Base-by-base conservation (phyloP, 2,888 invertebrate species). In the Scelioninae gen. 1 region DNA sequence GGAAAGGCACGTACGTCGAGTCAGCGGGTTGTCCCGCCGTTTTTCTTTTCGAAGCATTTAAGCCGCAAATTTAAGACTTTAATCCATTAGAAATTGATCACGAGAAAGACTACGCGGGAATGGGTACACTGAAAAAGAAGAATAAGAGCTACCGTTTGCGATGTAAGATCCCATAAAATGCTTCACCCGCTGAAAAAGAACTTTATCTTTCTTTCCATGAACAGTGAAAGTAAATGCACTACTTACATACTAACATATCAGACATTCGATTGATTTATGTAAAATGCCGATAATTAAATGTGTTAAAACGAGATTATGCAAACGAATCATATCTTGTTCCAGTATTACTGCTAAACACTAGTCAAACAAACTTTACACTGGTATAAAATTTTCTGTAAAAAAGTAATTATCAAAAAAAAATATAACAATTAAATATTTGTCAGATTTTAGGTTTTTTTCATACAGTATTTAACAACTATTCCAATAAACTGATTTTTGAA, bases 71-170 rank as follows among this genome's bases (percentile, higher is more conserved):
- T 85, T 83, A 80, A 75, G 74, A 82, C 77, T 66, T 80, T 85
- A 85, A 85, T 85, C 83, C 82, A 83, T 85, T 78, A 79, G 83
- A 83, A 83, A 85, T 85, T 82, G 85, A 83, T 85, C 83, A 76
- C 76, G 71, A 69, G 65, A 68, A 72, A 77, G 76, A 63, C 71
- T 47, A 49, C 65, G 55, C 65, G 71, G 65, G 79, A 56, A 49
- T 56, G 55, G 29, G 62, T 10, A 55, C 45, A 23, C 32, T 15
- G 45, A n/a, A n/a, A n/a, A 8, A 13, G 62, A 74, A 77, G 65
- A 76, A 45, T 62, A 55, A 76, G 71, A 66, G 60, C 68, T 62
- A 55, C 76, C 63, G 53, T 53, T 60, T 74, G 69, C 74, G 43
- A 77, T 56, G 72, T 74, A 60, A 55, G 71, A 66, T 72, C 75